Percentiles rank a stretch among this genome's conserved stretches.
These are phyloP conservation scores for Rosalia funebris DNA, from an alignment of 2,888 invertebrate genomes.

Conservation along the genomic window DNA sequence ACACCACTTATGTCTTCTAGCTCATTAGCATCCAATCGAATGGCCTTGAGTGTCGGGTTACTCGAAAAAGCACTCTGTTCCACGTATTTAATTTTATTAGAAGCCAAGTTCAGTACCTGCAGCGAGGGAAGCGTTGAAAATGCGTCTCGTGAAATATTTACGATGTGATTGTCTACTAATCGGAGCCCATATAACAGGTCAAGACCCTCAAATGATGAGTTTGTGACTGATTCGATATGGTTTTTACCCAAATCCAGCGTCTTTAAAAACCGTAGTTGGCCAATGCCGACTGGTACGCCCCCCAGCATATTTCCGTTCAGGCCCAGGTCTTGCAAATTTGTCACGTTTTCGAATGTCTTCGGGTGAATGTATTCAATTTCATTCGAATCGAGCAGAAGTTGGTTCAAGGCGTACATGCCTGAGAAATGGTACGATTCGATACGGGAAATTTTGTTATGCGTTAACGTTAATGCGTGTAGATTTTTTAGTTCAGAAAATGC, in stretches of 20 bases:
- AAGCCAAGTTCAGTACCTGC: constrained; percentile 82
- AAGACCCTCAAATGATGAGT: constrained; percentile 78
- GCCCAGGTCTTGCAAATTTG: constrained; percentile 80
- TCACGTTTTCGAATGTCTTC: constrained; percentile 80
- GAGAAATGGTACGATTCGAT: constrained; percentile 77
- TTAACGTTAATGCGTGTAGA: constrained; percentile 78
- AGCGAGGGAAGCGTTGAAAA: constrained; percentile 77
- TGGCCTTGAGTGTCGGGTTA: constrained; percentile 78
- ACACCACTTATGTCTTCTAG: constrained; percentile 81
- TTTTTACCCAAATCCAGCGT: constrained; percentile 86
- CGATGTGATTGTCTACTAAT: constrained; percentile 82
- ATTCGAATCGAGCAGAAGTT: constrained; percentile 80
- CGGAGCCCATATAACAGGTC: constrained; percentile 80
- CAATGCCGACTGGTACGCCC: constrained; percentile 76
- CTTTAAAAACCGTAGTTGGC: constrained; percentile 75
- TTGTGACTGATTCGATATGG: constrained; percentile 76
- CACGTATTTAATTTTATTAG: constrained; percentile 80
- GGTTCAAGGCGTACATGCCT: constrained; percentile 78
- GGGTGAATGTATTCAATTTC: constrained; percentile 75
- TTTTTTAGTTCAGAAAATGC: constrained; percentile 81
- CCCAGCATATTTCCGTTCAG: constrained; percentile 78
- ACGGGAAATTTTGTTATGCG: constrained; percentile 75
- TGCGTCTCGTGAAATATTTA: constrained; percentile 79
- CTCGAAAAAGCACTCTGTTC: constrained; percentile 81
- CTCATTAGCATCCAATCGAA: constrained; percentile 81